Base-by-base conservation (phyloP, 1,140 invertebrate genomes). In the Theocolax elegans region DNA sequence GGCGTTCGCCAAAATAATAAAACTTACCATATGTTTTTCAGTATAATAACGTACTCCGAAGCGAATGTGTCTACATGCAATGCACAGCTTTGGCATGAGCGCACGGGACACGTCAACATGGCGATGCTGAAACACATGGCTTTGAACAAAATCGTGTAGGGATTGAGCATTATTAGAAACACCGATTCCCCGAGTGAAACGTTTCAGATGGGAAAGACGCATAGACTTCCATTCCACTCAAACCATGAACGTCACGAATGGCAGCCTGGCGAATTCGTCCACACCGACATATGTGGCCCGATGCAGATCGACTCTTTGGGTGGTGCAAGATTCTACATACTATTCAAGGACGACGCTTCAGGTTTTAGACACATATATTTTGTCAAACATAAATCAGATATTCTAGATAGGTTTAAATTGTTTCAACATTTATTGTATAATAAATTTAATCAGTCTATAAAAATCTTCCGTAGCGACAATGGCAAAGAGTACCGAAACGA, bases 321-420 rank as follows among this genome's bases (percentile, higher is more conserved):
- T 29, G 76, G 74, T 19, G 53, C 73, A 12, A 75, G 72, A 49
- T 84, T 77, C 48, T 80, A 79, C 54, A 65, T 81, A 0, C 23
- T 63, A 6, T 29, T 53, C 54, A 70, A 63, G n/a, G 67, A 70
- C 49, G 58, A 70, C n/a, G 42, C n/a, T n/a, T n/a, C 49, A 9
- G 21, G 38, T 21, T 81, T 71, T 40, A 29, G 72, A 17, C 42
- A 13, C 73, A 80, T 19, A 79, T 78, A 59, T 83, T 84, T 56
- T 12, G 85, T n/a, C 76, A 78, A 67, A 23, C 68, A 1, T n/a
- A n/a, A n/a, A n/a, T n/a, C n/a, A n/a, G n/a, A n/a, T n/a, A n/a
- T n/a, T n/a, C n/a, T n/a, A n/a, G 74, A 44, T 53, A 53, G 44
- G 31, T 82, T 23, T 15, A 29, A 77, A 77, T 56, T 44, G 62